phyloP scores from a whole-genome alignment of 2,113 vertebrate genomes.

The Pangasianodon gigas region DNA sequence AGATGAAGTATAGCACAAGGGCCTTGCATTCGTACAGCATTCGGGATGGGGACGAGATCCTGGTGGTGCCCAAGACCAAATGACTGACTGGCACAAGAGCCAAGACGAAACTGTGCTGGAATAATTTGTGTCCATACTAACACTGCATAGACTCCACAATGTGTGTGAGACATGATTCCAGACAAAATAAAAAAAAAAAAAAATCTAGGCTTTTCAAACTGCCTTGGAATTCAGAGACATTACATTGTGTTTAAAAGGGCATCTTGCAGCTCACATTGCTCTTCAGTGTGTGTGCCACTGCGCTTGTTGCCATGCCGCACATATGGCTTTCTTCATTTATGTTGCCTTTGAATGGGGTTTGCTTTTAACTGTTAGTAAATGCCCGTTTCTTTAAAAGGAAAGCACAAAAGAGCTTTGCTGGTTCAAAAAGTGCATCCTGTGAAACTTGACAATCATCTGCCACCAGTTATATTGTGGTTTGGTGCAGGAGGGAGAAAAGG shows the following conservation, averaged over 20 bases:
- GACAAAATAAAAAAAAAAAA: not conserved
- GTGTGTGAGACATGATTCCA: conserved; percentile 21
- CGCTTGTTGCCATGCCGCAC: conserved; percentile 19
- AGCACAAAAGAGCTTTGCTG: conserved; percentile 39
- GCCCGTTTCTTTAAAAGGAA: conserved; percentile 29
- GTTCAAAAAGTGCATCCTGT: conserved; percentile 34
- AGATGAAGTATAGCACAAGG: conserved; percentile 90
- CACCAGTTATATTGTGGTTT: conserved; percentile 1
- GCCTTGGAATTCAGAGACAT: not conserved
- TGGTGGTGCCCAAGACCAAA: conserved; percentile 92
- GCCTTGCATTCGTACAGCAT: conserved; percentile 93
- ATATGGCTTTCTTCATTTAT: conserved; percentile 27
- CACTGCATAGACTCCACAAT: conserved; percentile 4
- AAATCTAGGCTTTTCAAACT: conserved; percentile 7
- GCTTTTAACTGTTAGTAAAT: conserved; percentile 8
- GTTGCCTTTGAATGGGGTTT: conserved; percentile 24
- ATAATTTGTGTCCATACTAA: conserved; percentile 18
- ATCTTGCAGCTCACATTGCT: conserved; percentile 16
- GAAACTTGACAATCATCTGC: conserved; percentile 46
- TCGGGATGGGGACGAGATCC: conserved; percentile 91
- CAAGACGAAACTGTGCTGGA: conserved; percentile 24
- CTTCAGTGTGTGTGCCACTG: conserved; percentile 18
- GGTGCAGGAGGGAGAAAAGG: conserved; percentile 1
- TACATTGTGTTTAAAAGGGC: conserved; percentile 21
- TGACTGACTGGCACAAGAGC: conserved; percentile 61